Base-by-base conservation (phyloP, 2,113 vertebrate species). In the Nannobrachium achirus region DNA sequence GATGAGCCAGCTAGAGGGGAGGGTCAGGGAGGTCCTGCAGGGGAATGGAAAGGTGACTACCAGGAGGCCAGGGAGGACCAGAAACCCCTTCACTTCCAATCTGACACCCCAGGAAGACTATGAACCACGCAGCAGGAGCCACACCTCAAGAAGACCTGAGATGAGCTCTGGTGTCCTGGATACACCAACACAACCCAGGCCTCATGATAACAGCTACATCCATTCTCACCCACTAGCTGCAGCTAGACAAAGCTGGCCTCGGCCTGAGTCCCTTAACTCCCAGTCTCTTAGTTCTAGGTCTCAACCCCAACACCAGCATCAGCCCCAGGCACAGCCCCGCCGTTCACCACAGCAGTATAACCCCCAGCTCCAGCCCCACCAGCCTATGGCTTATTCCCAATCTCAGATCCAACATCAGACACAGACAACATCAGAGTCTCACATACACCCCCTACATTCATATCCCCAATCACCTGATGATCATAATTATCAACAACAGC, bases 1-100 rank as follows among this genome's bases (percentile, higher is more conserved):
- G 14, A 70, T 93, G 14, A 80, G 33, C 1, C 73, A 61, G 8
- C 60, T 88, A 0, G 79, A 92, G 69, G 60, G 18, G 14, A 73
- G n/a, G 42, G 9, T 86, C 0, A 48, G 7, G 13, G 25, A 45
- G 2, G 0, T 0, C 1, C 18, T 73, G 25, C 45, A 60, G 6
- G 40, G 70, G 1, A 53, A 68, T 1, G 62, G 49, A 18, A 44
- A 69, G 2, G 38, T 50, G 0, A 11, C 45, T 0, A 61, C 16
- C 0, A 46, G 48, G 41, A 56, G 44, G 5, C 11, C 8, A 6
- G 52, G 46, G 11, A 72, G 33, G 42, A 16, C 6, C 1, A 42
- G 50, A 49, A 45, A 78, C 19, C 19, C 16, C 4, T n/a, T 33
- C 18, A 41, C 18, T 16, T 40, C 55, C 1, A 69, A 69, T 10